Conservation (phyloP, 2,888 invertebrate genomes). For the Lacanobia wlatinum region DNA sequence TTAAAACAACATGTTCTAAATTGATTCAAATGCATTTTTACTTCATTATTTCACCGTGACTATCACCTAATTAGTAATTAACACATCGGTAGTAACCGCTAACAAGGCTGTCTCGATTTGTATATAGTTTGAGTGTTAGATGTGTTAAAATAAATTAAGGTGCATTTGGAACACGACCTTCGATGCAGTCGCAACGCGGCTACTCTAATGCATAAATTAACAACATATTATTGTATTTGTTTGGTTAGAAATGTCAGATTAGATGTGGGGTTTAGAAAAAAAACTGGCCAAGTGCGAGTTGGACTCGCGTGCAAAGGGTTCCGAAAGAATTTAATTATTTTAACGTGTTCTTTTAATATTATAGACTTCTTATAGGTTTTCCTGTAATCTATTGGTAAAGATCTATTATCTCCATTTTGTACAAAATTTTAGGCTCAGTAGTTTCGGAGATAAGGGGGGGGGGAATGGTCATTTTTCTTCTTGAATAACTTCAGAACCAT, state of each 20-base stretch:
- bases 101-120: conserved; percentile 29
- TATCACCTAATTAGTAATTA: conserved; percentile 28
- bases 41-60: background rate
- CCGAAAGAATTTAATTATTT: no score
- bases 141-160: conserved; percentile 56
- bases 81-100: conserved; percentile 6
- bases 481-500: no score
- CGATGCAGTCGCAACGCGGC: conserved; percentile 43
- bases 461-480: no score
- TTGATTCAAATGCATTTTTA: background rate
- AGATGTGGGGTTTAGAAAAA: background rate
- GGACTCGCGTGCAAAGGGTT: no score
- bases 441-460: no score
- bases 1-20: no score
- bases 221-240: conserved; percentile 1
- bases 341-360: no score
- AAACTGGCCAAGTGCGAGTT: no score
- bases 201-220: conserved; percentile 47
- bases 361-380: no score
- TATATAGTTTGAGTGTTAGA: conserved; percentile 28
- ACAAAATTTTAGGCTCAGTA: no score
- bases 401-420: no score
- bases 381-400: no score
- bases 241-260: conserved; percentile 11
- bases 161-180: conserved; percentile 60